Percentiles rank a stretch among this genome's conserved stretches.
Evolutionary conservation across 1,140 invertebrate genomes (phyloP).

Genomic region (Drosophila busckii): DNA sequence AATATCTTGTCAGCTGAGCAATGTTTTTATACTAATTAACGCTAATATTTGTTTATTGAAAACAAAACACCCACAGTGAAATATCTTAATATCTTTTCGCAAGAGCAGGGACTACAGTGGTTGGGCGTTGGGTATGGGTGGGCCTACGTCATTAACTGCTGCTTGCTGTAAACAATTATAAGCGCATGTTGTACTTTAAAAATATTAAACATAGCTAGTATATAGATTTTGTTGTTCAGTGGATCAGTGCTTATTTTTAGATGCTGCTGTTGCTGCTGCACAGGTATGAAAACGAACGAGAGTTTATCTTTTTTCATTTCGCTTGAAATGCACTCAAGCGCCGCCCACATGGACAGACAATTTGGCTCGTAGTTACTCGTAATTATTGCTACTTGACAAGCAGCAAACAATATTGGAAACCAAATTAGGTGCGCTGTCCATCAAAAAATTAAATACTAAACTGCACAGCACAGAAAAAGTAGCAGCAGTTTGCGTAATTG

Average conservation of each 20-base stretch:
- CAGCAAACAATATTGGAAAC: conserved; percentile 5
- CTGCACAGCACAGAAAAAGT: conserved; percentile 4
- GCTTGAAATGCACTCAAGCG: conserved; percentile 51
- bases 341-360: conserved; percentile 20
- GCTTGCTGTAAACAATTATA: conserved; percentile 29
- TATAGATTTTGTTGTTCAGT: conserved; percentile 37
- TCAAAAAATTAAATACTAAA: conserved; percentile 37
- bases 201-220: conserved; percentile 17
- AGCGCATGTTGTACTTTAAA: conserved; percentile 19
- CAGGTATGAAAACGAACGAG: too few relatives aligned
- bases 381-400: conserved; percentile 46
- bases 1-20: conserved; percentile 32
- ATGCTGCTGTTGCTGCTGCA: too few relatives aligned
- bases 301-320: too few relatives aligned
- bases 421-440: conserved; percentile 59
- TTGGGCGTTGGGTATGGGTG: background rate
- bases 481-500: conserved; percentile 19
- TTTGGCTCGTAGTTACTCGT: conserved; percentile 52
- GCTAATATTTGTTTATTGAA: too few relatives aligned
- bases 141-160: conserved; percentile 25
- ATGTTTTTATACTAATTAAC: too few relatives aligned
- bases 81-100: too few relatives aligned
- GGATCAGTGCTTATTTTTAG: too few relatives aligned
- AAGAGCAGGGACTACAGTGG: conserved; percentile 27
- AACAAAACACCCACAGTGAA: too few relatives aligned